Base-by-base conservation (phyloP, 1,140 invertebrate genomes). In the Conus betulinus region DNA sequence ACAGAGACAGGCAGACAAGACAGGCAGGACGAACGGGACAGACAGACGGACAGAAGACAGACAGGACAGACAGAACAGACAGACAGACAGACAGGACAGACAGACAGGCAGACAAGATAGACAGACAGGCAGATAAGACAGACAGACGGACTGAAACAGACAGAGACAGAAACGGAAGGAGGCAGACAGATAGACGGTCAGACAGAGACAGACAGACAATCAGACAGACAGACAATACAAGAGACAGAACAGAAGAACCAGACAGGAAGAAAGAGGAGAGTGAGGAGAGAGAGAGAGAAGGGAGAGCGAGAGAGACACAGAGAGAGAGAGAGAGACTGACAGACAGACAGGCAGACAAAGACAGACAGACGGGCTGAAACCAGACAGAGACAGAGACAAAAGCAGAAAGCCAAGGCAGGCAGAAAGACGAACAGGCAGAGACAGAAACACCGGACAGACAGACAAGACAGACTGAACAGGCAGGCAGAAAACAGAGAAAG, bases 251-350 rank as follows among this genome's bases (percentile, higher is more conserved):
- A 20, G 67, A 74, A 20, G n/a, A 20, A 74, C n/a, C 17, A 74
- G 67, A 74, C 7, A 74, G 67, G 20, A 39, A 3, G 10, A 20
- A 78, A 78, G 76, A 78, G 17, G 10, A 27, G 17, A 78, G 76
- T 39, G 17, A 78, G 76, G 7, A 78, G 25, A 78, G 76, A 78
- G 17, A 78, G 76, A 78, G 76, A 71, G 67, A n/a, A 71, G 17
- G 39, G 25, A 78, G 5, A 78, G 76, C 27, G 17, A 78, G 76
- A 78, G 76, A 78, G 76, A 78, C 7, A 78, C 23, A 78, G 76
- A 78, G 76, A 78, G 76, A 78, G 76, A 78, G 76, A 78, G 76
- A 78, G 76, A 78, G 60, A 71, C 11, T 25, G 51, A 67, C 10
- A 76, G 71, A 76, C 13, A 76, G 82, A 84, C 10, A 84, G 82